Evolutionary conservation across 2,113 vertebrate genomes (phyloP), one percentile per base, ranked within the genome.

Genomic region (Ctenodactylus gundi): DNA sequence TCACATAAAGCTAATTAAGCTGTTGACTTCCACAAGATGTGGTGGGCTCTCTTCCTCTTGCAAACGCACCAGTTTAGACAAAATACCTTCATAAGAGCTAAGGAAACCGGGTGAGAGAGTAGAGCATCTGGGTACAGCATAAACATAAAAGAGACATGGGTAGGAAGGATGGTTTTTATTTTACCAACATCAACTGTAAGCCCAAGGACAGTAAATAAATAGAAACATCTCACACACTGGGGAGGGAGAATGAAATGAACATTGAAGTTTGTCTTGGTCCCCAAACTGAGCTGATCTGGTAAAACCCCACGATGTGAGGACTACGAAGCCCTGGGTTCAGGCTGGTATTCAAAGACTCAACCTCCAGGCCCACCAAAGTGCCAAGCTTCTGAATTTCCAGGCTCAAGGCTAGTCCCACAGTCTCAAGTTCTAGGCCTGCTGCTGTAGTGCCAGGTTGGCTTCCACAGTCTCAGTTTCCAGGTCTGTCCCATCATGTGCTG

Each of bases 1-100:
- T 75, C 85, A 76, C 55, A 92, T 51, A 85, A 85, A 82, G 49
- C 60, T 88, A 76, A 93, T 85, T 29, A 75, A 73, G 44, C 18
- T 15, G 44, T 34, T n/a, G 25, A 51, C n/a, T 18, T 83, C n/a
- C n/a, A n/a, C 29, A 20, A 84, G 27, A 53, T 55, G 44, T 75
- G 51, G 39, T 14, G 2, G 68, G 44, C 17, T 51, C 18, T 62
- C 27, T 21, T 11, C 6, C 29, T 41, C 34, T 60, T 34, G 58
- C 1, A 39, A 31, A 58, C 60, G 51, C 77, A 60, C 51, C 57
- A 39, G 53, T 27, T 18, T 64, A 13, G 73, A 44, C n/a, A 75
- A 51, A 34, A 23, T 23, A 44, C 29, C 36, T 57, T 78, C n/a
- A 25, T 17, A 60, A 49, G 88, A 41, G 44, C 8, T 34, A 25